Evolutionary conservation across 2,888 invertebrate species (phyloP).

Genomic region (Parascotia fuliginaria): DNA sequence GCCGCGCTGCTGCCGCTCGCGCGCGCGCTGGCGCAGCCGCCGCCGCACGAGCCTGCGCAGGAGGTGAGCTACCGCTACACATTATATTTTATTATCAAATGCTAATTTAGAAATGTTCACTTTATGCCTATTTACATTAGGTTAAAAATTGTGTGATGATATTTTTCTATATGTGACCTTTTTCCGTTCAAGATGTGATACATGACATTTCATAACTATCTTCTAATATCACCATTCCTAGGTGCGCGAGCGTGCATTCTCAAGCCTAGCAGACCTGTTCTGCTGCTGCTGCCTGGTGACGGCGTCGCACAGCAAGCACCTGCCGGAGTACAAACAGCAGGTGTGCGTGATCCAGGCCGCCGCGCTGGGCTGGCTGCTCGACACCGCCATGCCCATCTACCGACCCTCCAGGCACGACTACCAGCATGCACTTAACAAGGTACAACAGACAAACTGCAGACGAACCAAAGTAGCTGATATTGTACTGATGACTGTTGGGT

Average conservation of each 20-base stretch:
- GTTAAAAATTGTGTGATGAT: too few relatives aligned
- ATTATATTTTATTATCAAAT: too few relatives aligned
- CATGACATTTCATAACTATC: too few relatives aligned
- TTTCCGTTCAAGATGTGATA: too few relatives aligned
- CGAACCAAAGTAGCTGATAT: too few relatives aligned
- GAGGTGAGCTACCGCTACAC: constrained; percentile 29
- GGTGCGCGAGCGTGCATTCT: constrained; percentile 93
- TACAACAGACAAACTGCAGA: constrained; percentile 40
- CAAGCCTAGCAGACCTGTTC: constrained; percentile 93
- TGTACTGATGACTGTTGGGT: too few relatives aligned
- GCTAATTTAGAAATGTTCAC: too few relatives aligned
- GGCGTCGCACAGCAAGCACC: constrained; percentile 84
- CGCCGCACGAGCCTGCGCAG: constrained; percentile 86
- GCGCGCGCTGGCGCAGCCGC: constrained; percentile 89
- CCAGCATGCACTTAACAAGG: constrained; percentile 91
- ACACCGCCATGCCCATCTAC: constrained; percentile 91
- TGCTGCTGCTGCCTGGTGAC: constrained; percentile 94
- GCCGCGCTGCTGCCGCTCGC: constrained; percentile 89
- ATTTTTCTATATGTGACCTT: too few relatives aligned
- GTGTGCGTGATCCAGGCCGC: constrained; percentile 91
- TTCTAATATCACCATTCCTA: too few relatives aligned
- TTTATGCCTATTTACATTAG: too few relatives aligned
- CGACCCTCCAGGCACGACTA: constrained; percentile 90
- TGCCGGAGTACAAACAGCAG: constrained; percentile 72
- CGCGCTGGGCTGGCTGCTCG: constrained; percentile 95